Evolutionary conservation across 2,797 vertebrate genomes (phyloP), one percentile per base, ranked within the genome.

Genomic region (Anguilla anguilla): DNA sequence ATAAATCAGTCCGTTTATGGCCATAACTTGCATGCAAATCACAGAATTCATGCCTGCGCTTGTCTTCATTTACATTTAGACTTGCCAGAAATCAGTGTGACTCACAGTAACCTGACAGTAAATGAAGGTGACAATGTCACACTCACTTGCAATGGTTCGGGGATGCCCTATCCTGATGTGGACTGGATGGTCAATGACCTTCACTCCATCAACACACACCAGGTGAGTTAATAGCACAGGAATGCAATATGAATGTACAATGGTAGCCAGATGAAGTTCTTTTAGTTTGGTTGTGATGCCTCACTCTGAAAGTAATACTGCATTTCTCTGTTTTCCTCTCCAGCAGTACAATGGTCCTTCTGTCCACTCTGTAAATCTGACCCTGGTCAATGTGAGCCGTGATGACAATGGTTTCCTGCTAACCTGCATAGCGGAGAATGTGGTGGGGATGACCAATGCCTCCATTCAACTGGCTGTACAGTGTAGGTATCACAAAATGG

Each of bases 381-480:
- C 98, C 0, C 96, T 99, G 64, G 97, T 97, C 92, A 99, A 99
- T 0, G 97, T 99, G 93, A 98, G 98, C 84, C 97, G 97, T 0
- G 98, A 99, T 15, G 98, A 99, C 96, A 99, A 99, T 0, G 97
- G 97, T 86, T 99, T 97, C 91, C 95, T 97, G 89, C 96, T 99
- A 85, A 97, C 97, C 25, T 99, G 98, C 94, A 99, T 99, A 5
- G 98, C 98, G 0, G 98, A 99, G 96, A 99, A 99, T 0, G 96
- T 99, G 94, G 98, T 99, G 94, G 98, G 98, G 85, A 99, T 99
- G 98, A 98, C 96, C 94, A 99, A 99, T 85, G 96, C 97, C 88
- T 99, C 98, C 5, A 97, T 99, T 84, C 97, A 98, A 90, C 97
- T 99, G 91, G 97, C 97, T 0, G 97, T 99, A 51, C 97, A 98